Evolutionary conservation across 2,888 invertebrate genomes (phyloP).

Genomic region (Drymonia ruficornis): DNA sequence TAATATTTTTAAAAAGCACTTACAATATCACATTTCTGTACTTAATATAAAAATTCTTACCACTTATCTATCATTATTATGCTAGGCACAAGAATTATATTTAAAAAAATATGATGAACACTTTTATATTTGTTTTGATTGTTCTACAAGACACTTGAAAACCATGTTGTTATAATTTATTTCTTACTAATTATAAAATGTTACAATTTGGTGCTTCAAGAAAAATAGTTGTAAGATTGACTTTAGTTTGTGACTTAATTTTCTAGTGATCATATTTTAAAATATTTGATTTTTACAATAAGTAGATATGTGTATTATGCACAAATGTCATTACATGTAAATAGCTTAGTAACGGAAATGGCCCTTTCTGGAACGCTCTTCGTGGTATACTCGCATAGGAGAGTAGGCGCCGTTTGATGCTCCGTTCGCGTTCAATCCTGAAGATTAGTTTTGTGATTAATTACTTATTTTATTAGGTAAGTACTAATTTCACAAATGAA

Average conservation of each 20-base stretch:
- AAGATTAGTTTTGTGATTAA: slow-evolving; percentile 7
- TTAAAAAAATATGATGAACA: slow-evolving; percentile 14
- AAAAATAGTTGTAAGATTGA: no score
- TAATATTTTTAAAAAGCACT: slow-evolving; percentile 52
- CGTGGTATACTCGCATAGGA: slow-evolving; percentile 92
- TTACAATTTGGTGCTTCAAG: no score
- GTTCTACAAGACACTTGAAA: not conserved
- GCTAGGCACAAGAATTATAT: slow-evolving; percentile 24
- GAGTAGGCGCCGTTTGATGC: slow-evolving; percentile 89
- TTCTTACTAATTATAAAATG: no score
- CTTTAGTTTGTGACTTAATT: not conserved
- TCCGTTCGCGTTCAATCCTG: slow-evolving; percentile 87
- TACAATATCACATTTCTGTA: slow-evolving; percentile 71
- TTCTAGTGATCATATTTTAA: not conserved
- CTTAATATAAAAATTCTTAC: slow-evolving; percentile 31
- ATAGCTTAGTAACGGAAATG: slow-evolving; percentile 90
- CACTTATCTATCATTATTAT: slow-evolving; percentile 19
- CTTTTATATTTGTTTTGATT: not conserved
- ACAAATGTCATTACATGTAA: not conserved
- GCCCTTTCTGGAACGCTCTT: slow-evolving; percentile 91
- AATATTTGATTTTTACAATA: not conserved
- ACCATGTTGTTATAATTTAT: no score
- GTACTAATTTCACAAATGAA: no score
- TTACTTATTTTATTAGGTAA: no score
- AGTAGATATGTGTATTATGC: not conserved